Evolutionary conservation across 2,888 invertebrate genomes (phyloP), one percentile per base, ranked within the genome.

Genomic region (Odontomyia ornata): DNA sequence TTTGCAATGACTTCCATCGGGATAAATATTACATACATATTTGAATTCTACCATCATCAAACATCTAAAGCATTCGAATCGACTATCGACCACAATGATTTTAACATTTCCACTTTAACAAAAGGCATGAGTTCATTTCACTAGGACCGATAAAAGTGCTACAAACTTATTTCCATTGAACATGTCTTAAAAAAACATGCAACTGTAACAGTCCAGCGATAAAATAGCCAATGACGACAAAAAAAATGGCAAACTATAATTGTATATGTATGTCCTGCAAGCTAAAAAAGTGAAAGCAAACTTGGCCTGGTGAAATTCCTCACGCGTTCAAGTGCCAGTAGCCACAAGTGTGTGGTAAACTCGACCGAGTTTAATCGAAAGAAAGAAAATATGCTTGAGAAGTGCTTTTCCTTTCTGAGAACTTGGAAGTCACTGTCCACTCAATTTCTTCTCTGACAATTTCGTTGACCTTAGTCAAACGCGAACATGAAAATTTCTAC

Each of bases 191-290:
- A 5, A 36, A 36, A 36, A 36, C 36, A 25, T 36, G 2, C 52
- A 52, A 52, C 52, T 52, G 52, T 52, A 52, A 52, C 5, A 23
- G 60, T 28, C 28, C 11, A 64, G n/a, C 7, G 28, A 27, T 64
- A 64, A 30, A 64, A 60, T 25, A 60, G 25, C 23, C 64, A 30
- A 30, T n/a, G 52, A 52, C 13, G 52, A 52, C 4, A 64, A 28
- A 64, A 27, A 25, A 64, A 13, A 64, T 64, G 64, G n/a, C 28
- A 28, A 28, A 64, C 27, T 28, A 25, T 64, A 64, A 64, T 64
- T 67, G 67, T 21, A 64, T 64, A 18, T 62, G 64, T 64, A 13
- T 21, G 67, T 64, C 28, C 64, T 64, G 64, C 7, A 52, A 18
- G 5, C 57, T 13, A 4, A 21, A 60, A 25, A 21, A 43, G 21